Conservation (phyloP, 2,113 vertebrate species). For the Orcinus orca region DNA sequence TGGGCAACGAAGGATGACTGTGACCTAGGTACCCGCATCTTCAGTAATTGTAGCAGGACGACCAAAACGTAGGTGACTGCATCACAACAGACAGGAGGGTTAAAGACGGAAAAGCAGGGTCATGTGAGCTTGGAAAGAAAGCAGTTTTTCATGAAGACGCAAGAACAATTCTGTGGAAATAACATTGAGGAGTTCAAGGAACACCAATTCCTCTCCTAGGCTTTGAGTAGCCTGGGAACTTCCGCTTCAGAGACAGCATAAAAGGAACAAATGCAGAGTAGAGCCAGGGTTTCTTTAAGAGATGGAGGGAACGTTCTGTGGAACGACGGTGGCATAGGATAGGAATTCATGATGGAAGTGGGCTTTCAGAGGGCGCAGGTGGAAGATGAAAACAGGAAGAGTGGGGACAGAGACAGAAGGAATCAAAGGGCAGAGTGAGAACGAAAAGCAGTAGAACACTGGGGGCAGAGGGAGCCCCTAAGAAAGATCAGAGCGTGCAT, state of each 20-base stretch:
- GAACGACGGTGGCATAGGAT: neutral
- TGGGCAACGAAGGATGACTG: accelerated
- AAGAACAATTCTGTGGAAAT: neutral
- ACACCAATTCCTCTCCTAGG: neutral
- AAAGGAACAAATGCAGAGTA: neutral
- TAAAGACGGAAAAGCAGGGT: neutral
- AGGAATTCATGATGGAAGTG: neutral
- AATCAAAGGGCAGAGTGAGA: neutral
- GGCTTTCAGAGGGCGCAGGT: neutral
- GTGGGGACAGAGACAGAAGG: neutral
- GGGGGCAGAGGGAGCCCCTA: neutral
- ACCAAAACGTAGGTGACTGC: neutral
- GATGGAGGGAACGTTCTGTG: neutral
- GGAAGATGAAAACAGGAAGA: neutral
- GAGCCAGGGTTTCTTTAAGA: neutral
- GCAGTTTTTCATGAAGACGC: neutral
- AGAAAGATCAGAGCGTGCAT: neutral
- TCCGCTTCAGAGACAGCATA: neutral
- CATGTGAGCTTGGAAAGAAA: neutral
- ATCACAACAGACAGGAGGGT: neutral
- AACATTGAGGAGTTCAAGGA: neutral
- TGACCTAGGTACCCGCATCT: neutral
- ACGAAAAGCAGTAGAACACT: too few species aligned
- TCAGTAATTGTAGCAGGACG: neutral
- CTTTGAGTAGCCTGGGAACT: neutral